Percentiles rank a stretch among this genome's conserved stretches.
Evolutionary conservation across 2,113 vertebrate species (phyloP).

Genomic region (Nesoenas mayeri): DNA sequence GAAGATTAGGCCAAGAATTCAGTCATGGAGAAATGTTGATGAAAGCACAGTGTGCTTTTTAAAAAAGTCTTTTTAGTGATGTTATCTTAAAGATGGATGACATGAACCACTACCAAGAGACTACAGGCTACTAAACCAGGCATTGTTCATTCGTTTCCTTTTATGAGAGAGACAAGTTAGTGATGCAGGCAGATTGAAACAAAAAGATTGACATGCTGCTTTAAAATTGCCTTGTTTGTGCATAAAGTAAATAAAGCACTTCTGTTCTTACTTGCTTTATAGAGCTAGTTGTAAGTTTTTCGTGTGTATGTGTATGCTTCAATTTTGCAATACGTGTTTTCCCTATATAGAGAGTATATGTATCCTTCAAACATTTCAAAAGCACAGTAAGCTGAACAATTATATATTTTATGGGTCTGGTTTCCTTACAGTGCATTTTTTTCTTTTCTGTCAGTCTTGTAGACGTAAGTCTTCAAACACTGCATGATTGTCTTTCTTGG

Average conservation of each 20-base stretch:
- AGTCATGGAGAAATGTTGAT: neutral
- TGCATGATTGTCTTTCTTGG: neutral
- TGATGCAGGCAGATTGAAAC: neutral
- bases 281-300: neutral
- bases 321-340: neutral
- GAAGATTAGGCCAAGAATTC: neutral
- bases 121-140: neutral
- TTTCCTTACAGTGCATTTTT: neutral
- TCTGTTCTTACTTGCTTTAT: neutral
- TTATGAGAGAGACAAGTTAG: neutral
- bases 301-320: neutral
- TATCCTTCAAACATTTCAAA: neutral
- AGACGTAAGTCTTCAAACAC: neutral
- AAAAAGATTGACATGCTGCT: neutral
- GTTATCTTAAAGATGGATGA: neutral
- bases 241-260: neutral
- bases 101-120: neutral
- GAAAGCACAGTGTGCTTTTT: neutral
- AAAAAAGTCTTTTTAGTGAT: neutral
- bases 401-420: neutral
- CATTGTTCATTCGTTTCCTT: neutral
- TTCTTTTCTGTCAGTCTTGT: neutral
- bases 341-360: neutral
- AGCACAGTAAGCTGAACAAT: neutral
- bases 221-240: neutral